Evolutionary conservation across 2,113 vertebrate genomes (phyloP).

Genomic region (Macrotus californicus): DNA sequence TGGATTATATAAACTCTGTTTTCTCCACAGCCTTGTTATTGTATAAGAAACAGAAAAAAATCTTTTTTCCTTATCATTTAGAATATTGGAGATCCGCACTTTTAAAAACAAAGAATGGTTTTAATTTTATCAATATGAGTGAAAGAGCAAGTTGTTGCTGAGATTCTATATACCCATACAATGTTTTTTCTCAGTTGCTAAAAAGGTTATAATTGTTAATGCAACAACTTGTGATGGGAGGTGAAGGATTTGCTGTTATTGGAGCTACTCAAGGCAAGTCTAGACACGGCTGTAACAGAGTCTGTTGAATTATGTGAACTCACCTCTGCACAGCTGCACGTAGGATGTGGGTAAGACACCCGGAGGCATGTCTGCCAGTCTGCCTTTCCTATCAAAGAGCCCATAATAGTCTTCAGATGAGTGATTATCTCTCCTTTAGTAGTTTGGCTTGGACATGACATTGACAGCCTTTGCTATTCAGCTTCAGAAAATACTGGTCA

Average conservation of each 20-base stretch:
- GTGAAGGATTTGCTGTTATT: constrained; percentile 52
- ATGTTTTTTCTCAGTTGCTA: neutral
- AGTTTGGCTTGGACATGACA: neutral
- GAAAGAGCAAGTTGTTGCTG: neutral
- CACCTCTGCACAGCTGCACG: neutral
- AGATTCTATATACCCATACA: neutral
- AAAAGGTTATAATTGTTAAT: constrained; percentile 35
- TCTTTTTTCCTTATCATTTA: neutral
- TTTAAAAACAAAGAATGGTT: neutral
- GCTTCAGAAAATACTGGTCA: neutral
- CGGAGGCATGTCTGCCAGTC: neutral
- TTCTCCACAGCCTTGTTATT: neutral
- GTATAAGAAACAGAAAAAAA: neutral
- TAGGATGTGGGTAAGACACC: neutral
- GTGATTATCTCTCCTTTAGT: neutral
- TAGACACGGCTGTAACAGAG: constrained; percentile 16
- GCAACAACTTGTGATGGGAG: constrained; percentile 41
- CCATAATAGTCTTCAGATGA: neutral
- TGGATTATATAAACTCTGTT: neutral
- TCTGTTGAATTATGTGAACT: constrained; percentile 26
- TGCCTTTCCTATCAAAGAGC: neutral
- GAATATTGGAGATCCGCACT: neutral
- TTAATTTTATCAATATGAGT: neutral
- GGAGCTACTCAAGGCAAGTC: constrained; percentile 40
- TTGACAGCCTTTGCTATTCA: neutral